Conservation (phyloP, 2,888 invertebrate species). For the Crepidodera aurea region DNA sequence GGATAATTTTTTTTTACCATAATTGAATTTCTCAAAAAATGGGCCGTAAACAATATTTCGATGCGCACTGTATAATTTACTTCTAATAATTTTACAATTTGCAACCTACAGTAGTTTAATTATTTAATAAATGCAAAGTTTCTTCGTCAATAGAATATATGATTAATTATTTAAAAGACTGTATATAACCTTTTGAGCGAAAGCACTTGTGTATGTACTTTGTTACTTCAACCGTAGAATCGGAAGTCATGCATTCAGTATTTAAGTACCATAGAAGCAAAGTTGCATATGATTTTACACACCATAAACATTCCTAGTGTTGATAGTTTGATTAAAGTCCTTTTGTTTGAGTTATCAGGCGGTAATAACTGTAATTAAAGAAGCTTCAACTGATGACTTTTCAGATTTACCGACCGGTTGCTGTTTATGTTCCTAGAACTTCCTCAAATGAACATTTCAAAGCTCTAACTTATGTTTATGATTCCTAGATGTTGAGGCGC, state of each 20-base stretch:
- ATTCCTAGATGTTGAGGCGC: neutral
- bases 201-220: neutral
- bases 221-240: slow-evolving; percentile 1
- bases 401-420: neutral
- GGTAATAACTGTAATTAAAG: slow-evolving; percentile 12
- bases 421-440: slow-evolving; percentile 11
- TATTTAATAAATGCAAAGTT: no score
- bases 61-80: no score
- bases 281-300: slow-evolving; percentile 12
- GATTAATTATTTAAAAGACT: no score
- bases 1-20: no score
- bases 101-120: no score
- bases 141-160: no score
- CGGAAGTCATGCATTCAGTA: slow-evolving; percentile 13
- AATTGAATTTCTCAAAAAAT: no score
- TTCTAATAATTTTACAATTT: no score
- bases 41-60: no score
- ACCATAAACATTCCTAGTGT: slow-evolving; percentile 14
- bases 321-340: slow-evolving; percentile 12
- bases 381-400: slow-evolving; percentile 2
- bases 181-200: no score
- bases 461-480: slow-evolving; percentile 6
- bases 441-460: neutral
- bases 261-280: neutral
- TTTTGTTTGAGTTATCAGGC: slow-evolving; percentile 12